Conservation (phyloP, 53 echinoderm and acorn worm species). For the Actinopyga echinites region DNA sequence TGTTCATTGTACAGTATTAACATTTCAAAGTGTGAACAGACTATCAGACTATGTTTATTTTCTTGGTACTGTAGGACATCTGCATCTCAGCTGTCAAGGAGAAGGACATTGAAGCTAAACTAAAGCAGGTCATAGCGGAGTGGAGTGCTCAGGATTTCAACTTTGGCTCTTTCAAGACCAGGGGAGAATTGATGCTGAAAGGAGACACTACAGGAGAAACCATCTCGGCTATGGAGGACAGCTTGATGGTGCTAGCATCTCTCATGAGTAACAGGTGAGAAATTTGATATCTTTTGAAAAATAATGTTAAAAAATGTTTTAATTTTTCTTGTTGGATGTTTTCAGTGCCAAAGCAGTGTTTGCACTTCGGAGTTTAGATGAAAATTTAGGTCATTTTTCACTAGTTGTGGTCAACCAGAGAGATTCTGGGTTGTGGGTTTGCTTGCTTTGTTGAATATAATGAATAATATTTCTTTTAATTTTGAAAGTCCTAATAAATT, state of each 20-base stretch:
- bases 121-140: slow-evolving; percentile 92
- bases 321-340: no score
- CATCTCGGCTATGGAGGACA: slow-evolving; percentile 99
- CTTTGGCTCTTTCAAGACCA: slow-evolving; percentile 83
- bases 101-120: slow-evolving; percentile 97
- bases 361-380: background rate
- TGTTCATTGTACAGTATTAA: background rate
- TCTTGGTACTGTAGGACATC: slow-evolving; percentile 66
- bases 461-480: no score
- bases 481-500: no score
- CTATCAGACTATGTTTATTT: background rate
- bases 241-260: slow-evolving; percentile 96
- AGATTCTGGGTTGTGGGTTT: no score
- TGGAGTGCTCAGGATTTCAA: slow-evolving; percentile 97
- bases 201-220: slow-evolving; percentile 93
- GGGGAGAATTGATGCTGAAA: slow-evolving; percentile 94
- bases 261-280: slow-evolving; percentile 99
- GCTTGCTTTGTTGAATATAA: no score
- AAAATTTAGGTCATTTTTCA: background rate
- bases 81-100: slow-evolving; percentile 99
- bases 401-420: background rate
- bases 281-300: background rate
- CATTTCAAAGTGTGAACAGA: background rate
- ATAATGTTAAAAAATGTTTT: no score
- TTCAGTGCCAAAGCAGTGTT: background rate